These are phyloP conservation scores for Orius insidiosus DNA, from an alignment of 1,140 invertebrate genomes.

Conservation along the genomic window DNA sequence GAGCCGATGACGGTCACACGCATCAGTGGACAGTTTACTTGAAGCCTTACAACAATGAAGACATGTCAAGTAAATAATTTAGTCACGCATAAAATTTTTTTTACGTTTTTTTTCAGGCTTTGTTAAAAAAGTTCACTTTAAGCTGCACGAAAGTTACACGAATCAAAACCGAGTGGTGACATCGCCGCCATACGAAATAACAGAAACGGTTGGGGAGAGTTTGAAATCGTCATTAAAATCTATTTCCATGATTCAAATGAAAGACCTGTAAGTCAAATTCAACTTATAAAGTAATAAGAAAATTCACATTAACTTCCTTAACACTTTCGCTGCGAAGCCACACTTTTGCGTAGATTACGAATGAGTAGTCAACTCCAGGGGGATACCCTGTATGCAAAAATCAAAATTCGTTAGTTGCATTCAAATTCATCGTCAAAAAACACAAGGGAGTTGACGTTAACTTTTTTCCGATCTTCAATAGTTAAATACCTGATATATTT, in stretches of 20 bases:
- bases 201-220: conserved; percentile 99
- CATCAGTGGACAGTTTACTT: conserved; percentile 98
- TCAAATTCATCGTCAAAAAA: no score
- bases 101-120: conserved; percentile 33
- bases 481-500: no score
- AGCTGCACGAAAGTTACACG: conserved; percentile 92
- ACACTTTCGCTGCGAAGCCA: not conserved
- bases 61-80: conserved; percentile 55
- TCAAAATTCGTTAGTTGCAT: no score
- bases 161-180: conserved; percentile 84
- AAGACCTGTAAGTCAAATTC: conserved; percentile 62
- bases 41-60: conserved; percentile 83
- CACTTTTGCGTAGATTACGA: no score
- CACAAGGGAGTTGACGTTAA: no score
- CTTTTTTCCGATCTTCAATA: no score
- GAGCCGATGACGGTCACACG: conserved; percentile 97
- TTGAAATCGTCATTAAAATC: conserved; percentile 96
- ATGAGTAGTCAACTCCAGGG: no score
- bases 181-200: conserved; percentile 93
- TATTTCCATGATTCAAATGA: conserved; percentile 96
- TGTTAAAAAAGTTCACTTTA: conserved; percentile 94
- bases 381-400: no score
- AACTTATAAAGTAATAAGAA: not conserved
- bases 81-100: no score
- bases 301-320: not conserved